phyloP scores from a whole-genome alignment of 2,888 invertebrate species.

The Oligia fasciuncula region DNA sequence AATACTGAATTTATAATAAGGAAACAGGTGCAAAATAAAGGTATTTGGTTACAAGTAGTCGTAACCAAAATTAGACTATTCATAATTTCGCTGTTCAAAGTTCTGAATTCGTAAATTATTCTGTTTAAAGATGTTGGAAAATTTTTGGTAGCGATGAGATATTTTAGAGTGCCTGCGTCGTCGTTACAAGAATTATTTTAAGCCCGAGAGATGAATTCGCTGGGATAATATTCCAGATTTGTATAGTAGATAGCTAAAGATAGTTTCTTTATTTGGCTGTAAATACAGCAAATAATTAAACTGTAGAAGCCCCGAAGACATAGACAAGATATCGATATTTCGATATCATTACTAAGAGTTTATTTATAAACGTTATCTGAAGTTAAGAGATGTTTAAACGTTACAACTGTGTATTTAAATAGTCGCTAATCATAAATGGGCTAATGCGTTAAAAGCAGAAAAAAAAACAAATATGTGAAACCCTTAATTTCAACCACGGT shows the following conservation, averaged over 20 bases:
- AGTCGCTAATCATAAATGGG: background rate
- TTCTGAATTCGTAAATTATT: slow-evolving; percentile 59
- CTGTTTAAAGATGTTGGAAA: slow-evolving; percentile 33
- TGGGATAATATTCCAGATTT: background rate
- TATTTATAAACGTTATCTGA: background rate
- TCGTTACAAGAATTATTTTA: slow-evolving; percentile 32
- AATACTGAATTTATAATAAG: slow-evolving; percentile 57
- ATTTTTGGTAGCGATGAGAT: slow-evolving; percentile 37
- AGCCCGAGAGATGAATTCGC: background rate
- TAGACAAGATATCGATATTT: background rate
- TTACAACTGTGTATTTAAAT: background rate
- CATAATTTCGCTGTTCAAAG: slow-evolving; percentile 53
- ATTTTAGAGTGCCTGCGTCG: slow-evolving; percentile 22
- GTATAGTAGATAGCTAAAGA: background rate
- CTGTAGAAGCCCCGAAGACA: background rate
- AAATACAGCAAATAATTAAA: background rate
- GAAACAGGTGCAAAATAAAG: slow-evolving; percentile 50
- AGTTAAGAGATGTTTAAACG: background rate
- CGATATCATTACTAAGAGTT: background rate
- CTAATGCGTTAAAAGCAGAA: no score
- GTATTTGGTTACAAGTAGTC: slow-evolving; percentile 44
- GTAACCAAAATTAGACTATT: slow-evolving; percentile 44
- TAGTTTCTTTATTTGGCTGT: background rate
- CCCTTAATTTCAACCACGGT: background rate
- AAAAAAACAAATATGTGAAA: background rate